Conservation (phyloP, 2,888 invertebrate species). For the Bombylius major region DNA sequence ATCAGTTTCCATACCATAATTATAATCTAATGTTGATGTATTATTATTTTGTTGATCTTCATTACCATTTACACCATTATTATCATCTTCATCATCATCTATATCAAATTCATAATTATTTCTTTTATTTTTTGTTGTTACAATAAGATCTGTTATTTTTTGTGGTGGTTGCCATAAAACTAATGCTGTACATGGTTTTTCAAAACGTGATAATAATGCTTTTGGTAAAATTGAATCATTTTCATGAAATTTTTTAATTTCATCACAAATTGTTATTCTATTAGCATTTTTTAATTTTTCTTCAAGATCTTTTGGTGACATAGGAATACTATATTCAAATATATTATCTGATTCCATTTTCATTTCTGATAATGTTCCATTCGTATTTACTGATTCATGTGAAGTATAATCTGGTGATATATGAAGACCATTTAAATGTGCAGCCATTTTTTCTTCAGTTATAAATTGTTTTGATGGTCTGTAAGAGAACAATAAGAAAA, state of each 20-base stretch:
- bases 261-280: conserved; percentile 53
- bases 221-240: conserved; percentile 55
- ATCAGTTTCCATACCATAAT: conserved; percentile 35
- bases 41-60: conserved; percentile 29
- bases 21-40: conserved; percentile 36
- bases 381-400: conserved; percentile 9
- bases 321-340: conserved; percentile 12
- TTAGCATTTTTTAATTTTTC: conserved; percentile 38
- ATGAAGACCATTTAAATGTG: conserved; percentile 61
- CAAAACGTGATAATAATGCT: conserved; percentile 49
- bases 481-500: conserved; percentile 12
- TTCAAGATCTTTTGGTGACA: conserved; percentile 32
- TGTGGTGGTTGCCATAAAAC: conserved; percentile 71
- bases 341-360: conserved; percentile 15
- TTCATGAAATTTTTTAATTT: conserved; percentile 45
- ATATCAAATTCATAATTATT: conserved; percentile 11
- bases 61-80: conserved; percentile 12
- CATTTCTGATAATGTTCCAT: conserved; percentile 11
- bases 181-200: conserved; percentile 64
- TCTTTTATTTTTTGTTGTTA: neutral
- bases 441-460: conserved; percentile 75
- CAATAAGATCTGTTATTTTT: conserved; percentile 27
- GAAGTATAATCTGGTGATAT: conserved; percentile 43
- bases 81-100: conserved; percentile 18
- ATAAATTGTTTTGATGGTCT: conserved; percentile 61